Base-by-base conservation (phyloP, 2,113 vertebrate genomes). In the Burhinus bistriatus region DNA sequence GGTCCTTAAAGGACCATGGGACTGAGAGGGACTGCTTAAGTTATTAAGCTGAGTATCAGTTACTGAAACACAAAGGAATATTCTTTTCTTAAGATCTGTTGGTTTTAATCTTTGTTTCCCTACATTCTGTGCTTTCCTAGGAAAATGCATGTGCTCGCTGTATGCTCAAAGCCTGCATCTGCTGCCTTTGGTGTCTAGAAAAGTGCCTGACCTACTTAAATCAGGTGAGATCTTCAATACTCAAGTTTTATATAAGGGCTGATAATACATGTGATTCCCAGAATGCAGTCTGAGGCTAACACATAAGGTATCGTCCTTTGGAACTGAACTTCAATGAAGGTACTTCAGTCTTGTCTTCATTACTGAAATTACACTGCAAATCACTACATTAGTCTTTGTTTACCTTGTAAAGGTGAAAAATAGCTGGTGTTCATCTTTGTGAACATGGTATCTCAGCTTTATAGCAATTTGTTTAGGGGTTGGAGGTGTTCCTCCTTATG, bases 161-260 rank as follows among this genome's bases (percentile, higher is more conserved):
- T 97, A 97, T 99, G 98, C 98, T 99, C 87, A 99, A 99, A 96
- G 98, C 99, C 49, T 99, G 99, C 95, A 99, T 99, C 97, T 99
- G 99, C 98, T 99, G 99, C 97, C 98, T 99, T 98, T 99, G 99
- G 99, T 99, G 99, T 99, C 97, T 99, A 98, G 99, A 99, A 98
- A 99, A 99, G 99, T 99, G 99, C 99, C 99, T 99, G 97, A 99
- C 99, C 97, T 99, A 99, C 98, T 98, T 99, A 98, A 99, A 99
- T 98, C 99, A 99, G 99, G 99, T 99, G 98, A 96, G 83, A 62
- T 88, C 95, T 95, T 80, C 84, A 77, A n/a, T 85, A 81, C 38
- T 66, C 52, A 70, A 52, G 14, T 87, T 97, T 93, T 45, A 65
- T 71, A 30, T 64, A 55, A 81, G 51, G 12, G 5, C 23, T 88